Evolutionary conservation across 2,113 vertebrate species (phyloP).

Genomic region (Oplegnathus fasciatus): DNA sequence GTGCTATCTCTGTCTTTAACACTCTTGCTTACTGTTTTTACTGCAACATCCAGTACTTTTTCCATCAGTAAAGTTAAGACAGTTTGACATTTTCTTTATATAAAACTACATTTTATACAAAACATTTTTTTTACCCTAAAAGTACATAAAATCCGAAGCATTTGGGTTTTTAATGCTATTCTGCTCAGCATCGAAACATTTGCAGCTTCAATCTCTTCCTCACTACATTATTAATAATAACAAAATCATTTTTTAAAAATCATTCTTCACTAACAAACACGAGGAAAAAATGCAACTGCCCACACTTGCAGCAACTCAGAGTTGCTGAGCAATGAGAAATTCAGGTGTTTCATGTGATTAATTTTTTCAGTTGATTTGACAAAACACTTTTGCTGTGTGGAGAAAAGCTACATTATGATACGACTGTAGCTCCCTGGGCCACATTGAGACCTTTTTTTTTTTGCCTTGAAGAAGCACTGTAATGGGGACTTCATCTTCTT

Average conservation of each 20-base stretch:
- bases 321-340: conserved; percentile 55
- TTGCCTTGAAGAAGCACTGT: conserved; percentile 67
- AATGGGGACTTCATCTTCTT: conserved; percentile 81
- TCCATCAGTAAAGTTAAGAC: neutral
- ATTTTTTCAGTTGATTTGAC: conserved; percentile 67
- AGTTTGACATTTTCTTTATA: neutral
- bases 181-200: neutral
- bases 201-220: neutral
- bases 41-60: neutral
- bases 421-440: conserved; percentile 45
- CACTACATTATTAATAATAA: neutral
- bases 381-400: conserved; percentile 57
- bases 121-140: neutral
- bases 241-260: conserved; percentile 21
- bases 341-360: conserved; percentile 47
- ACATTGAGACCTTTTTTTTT: conserved; percentile 57
- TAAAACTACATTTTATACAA: neutral
- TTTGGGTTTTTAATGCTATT: neutral
- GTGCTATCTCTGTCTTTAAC: neutral
- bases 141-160: neutral
- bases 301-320: neutral
- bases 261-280: conserved; percentile 6
- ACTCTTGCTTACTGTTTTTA: neutral
- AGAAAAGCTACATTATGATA: conserved; percentile 65
- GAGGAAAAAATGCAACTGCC: neutral